Conservation (phyloP, 2,888 invertebrate genomes). For the Pseudoips prasinana region DNA sequence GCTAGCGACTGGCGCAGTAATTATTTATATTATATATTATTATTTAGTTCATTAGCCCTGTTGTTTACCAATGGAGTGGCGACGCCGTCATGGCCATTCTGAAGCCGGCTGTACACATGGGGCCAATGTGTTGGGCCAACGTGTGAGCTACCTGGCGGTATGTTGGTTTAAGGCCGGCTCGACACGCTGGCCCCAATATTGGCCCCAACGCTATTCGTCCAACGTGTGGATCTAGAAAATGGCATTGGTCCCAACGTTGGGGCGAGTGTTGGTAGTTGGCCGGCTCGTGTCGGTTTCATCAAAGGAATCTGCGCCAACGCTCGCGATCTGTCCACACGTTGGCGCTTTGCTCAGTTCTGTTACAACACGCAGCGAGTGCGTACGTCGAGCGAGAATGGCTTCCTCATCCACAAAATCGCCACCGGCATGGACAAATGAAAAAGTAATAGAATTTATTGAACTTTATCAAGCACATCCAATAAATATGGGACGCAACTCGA, state of each 20-base stretch:
- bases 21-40: too few relatives aligned
- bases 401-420: slow-evolving; percentile 8
- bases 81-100: too few relatives aligned
- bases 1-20: too few relatives aligned
- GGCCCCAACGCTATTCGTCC: slow-evolving; percentile 7
- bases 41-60: too few relatives aligned
- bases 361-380: slow-evolving; percentile 14
- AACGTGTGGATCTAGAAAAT: slow-evolving; percentile 15
- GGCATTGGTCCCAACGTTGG: slow-evolving; percentile 13
- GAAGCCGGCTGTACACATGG: too few relatives aligned
- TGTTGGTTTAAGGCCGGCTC: slow-evolving; percentile 4
- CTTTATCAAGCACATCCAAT: slow-evolving; percentile 21
- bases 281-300: slow-evolving; percentile 14
- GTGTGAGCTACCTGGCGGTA: too few relatives aligned
- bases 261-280: slow-evolving; percentile 13
- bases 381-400: slow-evolving; percentile 4
- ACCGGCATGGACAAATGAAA: slow-evolving; percentile 20
- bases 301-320: slow-evolving; percentile 17
- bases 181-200: too few relatives aligned
- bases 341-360: slow-evolving; percentile 16
- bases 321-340: slow-evolving; percentile 12
- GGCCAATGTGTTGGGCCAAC: too few relatives aligned
- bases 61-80: too few relatives aligned
- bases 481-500: slow-evolving; percentile 15
- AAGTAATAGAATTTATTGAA: slow-evolving; percentile 16